These are phyloP conservation scores for Argyrosomus japonicus DNA, from an alignment of 2,113 vertebrate species.

Conservation along the genomic window DNA sequence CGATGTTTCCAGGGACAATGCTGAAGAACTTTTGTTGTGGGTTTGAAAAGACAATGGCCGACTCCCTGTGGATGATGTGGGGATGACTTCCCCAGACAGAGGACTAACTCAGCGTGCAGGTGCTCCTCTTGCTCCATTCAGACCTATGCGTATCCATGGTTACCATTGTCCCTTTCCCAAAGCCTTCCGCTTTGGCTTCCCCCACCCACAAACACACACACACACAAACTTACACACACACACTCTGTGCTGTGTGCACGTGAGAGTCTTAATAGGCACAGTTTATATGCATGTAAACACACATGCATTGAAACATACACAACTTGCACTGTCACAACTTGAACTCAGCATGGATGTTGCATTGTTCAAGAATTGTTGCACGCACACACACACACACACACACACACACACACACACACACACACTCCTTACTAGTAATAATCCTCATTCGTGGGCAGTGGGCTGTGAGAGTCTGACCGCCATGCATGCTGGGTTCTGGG, in stretches of 20 bases:
- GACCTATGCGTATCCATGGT: conserved; percentile 64
- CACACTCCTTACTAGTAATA: conserved; percentile 16
- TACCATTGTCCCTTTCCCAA: conserved; percentile 71
- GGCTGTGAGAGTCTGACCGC: conserved; percentile 39
- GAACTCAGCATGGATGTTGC: conserved; percentile 9
- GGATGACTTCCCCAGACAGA: conserved; percentile 71
- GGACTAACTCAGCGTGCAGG: conserved; percentile 76
- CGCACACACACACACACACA: neutral
- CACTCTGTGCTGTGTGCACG: neutral
- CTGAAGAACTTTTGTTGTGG: conserved; percentile 46
- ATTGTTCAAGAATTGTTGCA: neutral
- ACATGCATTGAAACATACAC: neutral
- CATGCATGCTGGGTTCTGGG: conserved; percentile 28
- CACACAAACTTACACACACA: conserved; percentile 5
- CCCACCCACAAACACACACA: neutral
- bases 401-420: conserved; percentile 6
- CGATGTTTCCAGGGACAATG: conserved; percentile 38
- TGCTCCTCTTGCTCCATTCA: conserved; percentile 70
- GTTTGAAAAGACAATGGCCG: conserved; percentile 65
- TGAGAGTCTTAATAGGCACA: neutral
- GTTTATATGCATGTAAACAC: conserved; percentile 8
- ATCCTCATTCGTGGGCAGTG: conserved; percentile 42
- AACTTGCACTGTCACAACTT: neutral
- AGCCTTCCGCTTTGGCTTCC: conserved; percentile 62
- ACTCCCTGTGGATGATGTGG: conserved; percentile 67